Conservation (phyloP, 2,888 invertebrate species). For the Thereva unica region DNA sequence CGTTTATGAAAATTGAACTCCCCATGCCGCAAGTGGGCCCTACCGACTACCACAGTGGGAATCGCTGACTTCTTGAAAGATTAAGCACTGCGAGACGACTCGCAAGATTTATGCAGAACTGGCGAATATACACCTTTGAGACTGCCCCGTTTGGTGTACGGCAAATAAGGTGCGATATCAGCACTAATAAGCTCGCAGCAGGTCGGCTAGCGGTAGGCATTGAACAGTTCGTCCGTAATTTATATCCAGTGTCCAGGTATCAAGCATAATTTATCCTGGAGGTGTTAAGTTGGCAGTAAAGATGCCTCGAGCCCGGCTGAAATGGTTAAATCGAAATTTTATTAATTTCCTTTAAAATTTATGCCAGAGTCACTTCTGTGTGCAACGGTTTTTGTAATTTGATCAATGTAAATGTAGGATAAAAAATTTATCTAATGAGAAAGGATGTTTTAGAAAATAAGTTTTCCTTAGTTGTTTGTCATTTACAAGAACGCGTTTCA, state of each 20-base stretch:
- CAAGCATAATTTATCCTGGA: constrained; percentile 29
- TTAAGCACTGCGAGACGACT: constrained; percentile 31
- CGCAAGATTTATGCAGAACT: constrained; percentile 38
- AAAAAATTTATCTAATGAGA: no score
- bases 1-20: constrained; percentile 31
- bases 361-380: no score
- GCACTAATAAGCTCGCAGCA: constrained; percentile 41
- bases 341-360: no score
- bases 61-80: constrained; percentile 31
- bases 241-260: constrained; percentile 22
- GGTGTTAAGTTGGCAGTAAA: constrained; percentile 36
- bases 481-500: no score
- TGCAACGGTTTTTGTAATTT: no score
- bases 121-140: constrained; percentile 24
- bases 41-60: constrained; percentile 23
- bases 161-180: constrained; percentile 41
- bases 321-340: not conserved
- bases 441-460: no score
- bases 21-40: constrained; percentile 12
- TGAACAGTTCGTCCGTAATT: constrained; percentile 32
- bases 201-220: constrained; percentile 38
- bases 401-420: no score
- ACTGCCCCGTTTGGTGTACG: constrained; percentile 5
- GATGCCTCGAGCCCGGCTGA: constrained; percentile 31
- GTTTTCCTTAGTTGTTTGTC: no score